Conservation (phyloP, 2,888 invertebrate species). For the Ectobius pallidus region DNA sequence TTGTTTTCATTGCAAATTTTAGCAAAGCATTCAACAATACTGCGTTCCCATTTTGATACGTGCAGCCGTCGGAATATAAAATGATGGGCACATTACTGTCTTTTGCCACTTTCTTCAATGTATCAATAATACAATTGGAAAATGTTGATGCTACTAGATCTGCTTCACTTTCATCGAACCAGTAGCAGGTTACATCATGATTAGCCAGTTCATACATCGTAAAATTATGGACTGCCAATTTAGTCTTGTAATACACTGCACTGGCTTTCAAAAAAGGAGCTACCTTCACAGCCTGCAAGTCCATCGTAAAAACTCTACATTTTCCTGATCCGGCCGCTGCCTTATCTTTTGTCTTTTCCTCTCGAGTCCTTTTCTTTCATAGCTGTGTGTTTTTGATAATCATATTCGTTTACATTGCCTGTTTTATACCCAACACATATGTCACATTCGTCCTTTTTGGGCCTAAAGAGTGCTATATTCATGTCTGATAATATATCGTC, state of each 20-base stretch:
- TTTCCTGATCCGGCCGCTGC: constrained; percentile 37
- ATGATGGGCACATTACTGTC: constrained; percentile 43
- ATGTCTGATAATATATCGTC: background rate
- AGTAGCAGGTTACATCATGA: constrained; percentile 45
- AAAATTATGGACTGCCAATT: constrained; percentile 48
- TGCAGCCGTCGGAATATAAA: constrained; percentile 48
- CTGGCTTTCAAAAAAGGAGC: constrained; percentile 45
- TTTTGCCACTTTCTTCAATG: constrained; percentile 31
- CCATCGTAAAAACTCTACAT: constrained; percentile 45
- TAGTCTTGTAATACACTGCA: constrained; percentile 47
- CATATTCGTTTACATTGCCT: constrained; percentile 37
- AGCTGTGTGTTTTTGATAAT: constrained; percentile 34
- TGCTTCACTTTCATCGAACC: constrained; percentile 45
- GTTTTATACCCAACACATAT: constrained; percentile 11
- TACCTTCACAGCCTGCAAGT: constrained; percentile 46
- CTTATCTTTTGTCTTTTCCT: constrained; percentile 39
- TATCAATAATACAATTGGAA: constrained; percentile 44
- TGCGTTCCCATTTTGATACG: constrained; percentile 47
- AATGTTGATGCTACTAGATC: constrained; percentile 45
- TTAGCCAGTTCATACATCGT: constrained; percentile 46
- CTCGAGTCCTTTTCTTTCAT: constrained; percentile 41
- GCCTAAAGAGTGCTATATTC: background rate
- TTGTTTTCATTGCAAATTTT: constrained; percentile 33
- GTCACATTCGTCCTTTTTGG: background rate
- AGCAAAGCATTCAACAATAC: constrained; percentile 48